Base-by-base conservation (phyloP, 2,797 vertebrate genomes). In the Siniperca obscura region DNA sequence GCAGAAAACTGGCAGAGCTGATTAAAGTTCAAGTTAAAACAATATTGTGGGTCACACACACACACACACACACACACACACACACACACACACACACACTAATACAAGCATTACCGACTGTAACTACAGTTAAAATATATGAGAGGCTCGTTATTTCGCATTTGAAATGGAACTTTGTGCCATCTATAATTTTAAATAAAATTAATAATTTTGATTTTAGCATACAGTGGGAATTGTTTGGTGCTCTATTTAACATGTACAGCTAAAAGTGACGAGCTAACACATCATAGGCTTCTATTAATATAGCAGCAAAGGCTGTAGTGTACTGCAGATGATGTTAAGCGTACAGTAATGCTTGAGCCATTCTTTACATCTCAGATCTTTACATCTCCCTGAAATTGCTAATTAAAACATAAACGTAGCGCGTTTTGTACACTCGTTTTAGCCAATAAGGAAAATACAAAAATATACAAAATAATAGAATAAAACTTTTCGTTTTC, bases 1-100 rank as follows among this genome's bases (percentile, higher is more conserved):
- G 19, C 25, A 42, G 5, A 56, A 44, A 66, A 76, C 44, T 19
- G 61, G 5, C 38, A 79, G n/a, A 59, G 25, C 34, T 75, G 52
- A 69, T 78, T 66, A 53, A 40, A 59, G 71, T 72, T 68, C n/a
- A 70, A 79, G 69, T 65, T 50, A 42, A 25, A 52, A 22, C 50
- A 66, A 13, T 36, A 59, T 22, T 42, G 22, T 40, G 25, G n/a
- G 19, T 12, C 22, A 19, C 50, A 69, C 62, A 21, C 48, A 42
- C 57, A 14, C 55, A 68, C 70, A 67, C 62, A 68, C 78, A 70
- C 68, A 60, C 67, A 64, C 59, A 76, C 76, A 46, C 40, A 65
- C 77, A 30, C 59, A 60, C 21, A 19, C 62, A 62, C 62, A 65
- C 64, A 69, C 61, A 56, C 38, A 65, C 64, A 50, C 56, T 55